Evolutionary conservation across 2,888 invertebrate species (phyloP), one percentile per base, ranked within the genome.

Genomic region (Acronicta alni): DNA sequence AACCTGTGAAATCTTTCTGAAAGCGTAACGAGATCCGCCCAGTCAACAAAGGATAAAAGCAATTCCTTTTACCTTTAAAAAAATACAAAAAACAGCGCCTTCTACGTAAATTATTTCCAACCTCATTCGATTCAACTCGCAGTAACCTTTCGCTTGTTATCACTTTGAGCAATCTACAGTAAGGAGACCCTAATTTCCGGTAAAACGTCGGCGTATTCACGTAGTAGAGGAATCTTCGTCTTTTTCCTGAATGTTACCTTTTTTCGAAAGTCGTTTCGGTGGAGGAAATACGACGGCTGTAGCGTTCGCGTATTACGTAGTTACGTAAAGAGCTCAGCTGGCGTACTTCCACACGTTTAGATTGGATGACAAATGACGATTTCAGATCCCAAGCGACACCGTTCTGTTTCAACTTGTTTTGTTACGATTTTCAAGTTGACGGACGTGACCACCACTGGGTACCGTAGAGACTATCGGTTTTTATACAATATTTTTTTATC

Each of bases 141-240:
- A 57, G 74, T 68, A 79, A 77, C 79, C 83, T 80, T 76, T 78
- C 62, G 69, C 79, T 79, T 77, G 83, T 82, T 88, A 89, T 88
- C 87, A 75, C 85, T 75, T 73, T 77, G 75, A 74, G 64, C 75
- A 74, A 75, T 77, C 75, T 77, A 67, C 77, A 67, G 67, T 64
- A 67, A 77, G 65, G 44, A 77, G 75, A 60, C 67, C 77, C 77
- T 77, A 74, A 75, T 75, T 75, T 75, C 77, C 77, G 67, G 62
- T 67, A 68, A 72, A 75, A 67, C 56, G 78, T 69, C 52, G 53
- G 37, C 57, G 61, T 67, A 62, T 72, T 72, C 72, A 53, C 60
- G n/a, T n/a, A 46, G 57, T 12, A 7, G 55, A 67, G 52, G 62
- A 62, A 65, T 67, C 63, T 42, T 43, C 16, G 47, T 48, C n/a